phyloP scores from a whole-genome alignment of 2,113 vertebrate genomes.

The Dolichallabes microphthalmus region DNA sequence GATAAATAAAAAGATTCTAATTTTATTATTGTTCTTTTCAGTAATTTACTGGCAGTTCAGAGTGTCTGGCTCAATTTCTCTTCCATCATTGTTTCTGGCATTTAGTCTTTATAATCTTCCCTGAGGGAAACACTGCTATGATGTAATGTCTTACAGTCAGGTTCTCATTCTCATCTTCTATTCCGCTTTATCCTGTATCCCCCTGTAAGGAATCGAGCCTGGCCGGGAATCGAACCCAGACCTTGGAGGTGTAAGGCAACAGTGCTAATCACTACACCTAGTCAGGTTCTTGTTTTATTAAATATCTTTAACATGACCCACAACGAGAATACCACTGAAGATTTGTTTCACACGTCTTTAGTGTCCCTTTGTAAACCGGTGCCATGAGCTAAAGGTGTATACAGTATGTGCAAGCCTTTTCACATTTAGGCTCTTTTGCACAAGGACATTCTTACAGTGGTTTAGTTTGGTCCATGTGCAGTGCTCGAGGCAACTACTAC shows the following conservation, averaged over 20 bases:
- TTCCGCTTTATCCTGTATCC: too few relatives aligned
- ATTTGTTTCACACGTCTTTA: background rate
- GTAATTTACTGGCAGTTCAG: slow-evolving; percentile 7
- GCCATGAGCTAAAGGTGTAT: slow-evolving; percentile 9
- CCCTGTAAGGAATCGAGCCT: too few relatives aligned
- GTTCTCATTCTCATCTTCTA: background rate
- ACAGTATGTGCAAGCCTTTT: too few relatives aligned
- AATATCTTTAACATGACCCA: slow-evolving; percentile 13
- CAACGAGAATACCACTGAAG: slow-evolving; percentile 1
- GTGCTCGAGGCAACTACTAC: background rate
- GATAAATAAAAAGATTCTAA: background rate
- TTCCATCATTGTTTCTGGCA: slow-evolving; percentile 37
- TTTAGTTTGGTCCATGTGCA: background rate
- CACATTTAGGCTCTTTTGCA: too few relatives aligned
- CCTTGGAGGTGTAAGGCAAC: too few relatives aligned
- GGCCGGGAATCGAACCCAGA: too few relatives aligned
- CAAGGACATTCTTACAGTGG: background rate
- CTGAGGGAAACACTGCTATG: slow-evolving; percentile 44
- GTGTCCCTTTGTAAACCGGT: background rate
- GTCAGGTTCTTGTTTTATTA: background rate
- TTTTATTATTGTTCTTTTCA: slow-evolving; percentile 16
- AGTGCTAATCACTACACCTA: too few relatives aligned
- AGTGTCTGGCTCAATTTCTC: slow-evolving; percentile 36
- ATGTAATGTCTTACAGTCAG: slow-evolving; percentile 45
- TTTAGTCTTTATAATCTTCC: slow-evolving; percentile 49